Evolutionary conservation across 37 sponge, comb jelly and placozoan genomes (phyloP).

Genomic region (Ianthella basta): DNA sequence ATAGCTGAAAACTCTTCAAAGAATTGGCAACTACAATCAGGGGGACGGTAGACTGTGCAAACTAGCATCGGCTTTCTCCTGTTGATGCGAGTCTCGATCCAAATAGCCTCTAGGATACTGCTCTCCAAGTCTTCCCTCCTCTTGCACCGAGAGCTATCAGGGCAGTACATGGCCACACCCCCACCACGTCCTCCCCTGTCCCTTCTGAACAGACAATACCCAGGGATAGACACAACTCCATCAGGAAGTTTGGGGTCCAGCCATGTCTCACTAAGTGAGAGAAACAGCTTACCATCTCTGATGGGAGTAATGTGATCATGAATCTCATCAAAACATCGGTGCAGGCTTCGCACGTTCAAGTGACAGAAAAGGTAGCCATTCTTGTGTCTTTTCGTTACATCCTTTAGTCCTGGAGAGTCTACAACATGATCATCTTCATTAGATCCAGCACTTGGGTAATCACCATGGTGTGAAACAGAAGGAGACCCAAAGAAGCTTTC

Average conservation of each 20-base stretch:
- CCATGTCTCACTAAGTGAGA: conserved; percentile 26
- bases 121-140: conserved; percentile 18
- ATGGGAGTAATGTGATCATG: conserved; percentile 6
- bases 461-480: neutral
- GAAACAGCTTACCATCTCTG: neutral
- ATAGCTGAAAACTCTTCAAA: conserved; percentile 6
- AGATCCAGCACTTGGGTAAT: neutral
- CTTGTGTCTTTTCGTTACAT: neutral
- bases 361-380: conserved; percentile 7
- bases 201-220: neutral
- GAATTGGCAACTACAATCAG: neutral
- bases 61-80: neutral
- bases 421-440: neutral
- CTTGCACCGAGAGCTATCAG: neutral
- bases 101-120: neutral
- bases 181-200: conserved; percentile 24
- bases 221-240: conserved; percentile 4
- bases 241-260: conserved; percentile 24
- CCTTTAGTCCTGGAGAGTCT: neutral
- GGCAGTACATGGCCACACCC: neutral
- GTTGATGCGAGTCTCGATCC: neutral
- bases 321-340: neutral
- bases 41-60: conserved; percentile 10
- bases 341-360: conserved; percentile 7
- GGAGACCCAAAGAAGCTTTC: neutral